Conservation (phyloP, 1,140 invertebrate genomes). For the Drosophila serrata region DNA sequence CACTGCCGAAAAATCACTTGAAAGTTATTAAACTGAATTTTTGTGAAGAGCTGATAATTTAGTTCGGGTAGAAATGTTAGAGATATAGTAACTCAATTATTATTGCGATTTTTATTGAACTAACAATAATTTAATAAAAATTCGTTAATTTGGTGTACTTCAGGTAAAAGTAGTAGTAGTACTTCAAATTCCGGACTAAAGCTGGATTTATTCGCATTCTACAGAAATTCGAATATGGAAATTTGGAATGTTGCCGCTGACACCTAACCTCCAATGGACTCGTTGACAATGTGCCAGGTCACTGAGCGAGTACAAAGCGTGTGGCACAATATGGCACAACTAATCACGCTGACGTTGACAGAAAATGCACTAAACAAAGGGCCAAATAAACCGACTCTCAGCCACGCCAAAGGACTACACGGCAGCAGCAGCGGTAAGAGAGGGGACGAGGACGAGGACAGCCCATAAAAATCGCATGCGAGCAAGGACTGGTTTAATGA, state of each 20-base stretch:
- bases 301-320: slow-evolving; percentile 38
- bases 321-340: slow-evolving; percentile 56
- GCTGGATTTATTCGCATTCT: too few relatives aligned
- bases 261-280: slow-evolving; percentile 36
- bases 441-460: slow-evolving; percentile 13
- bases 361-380: slow-evolving; percentile 67
- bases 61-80: background rate
- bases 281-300: slow-evolving; percentile 41
- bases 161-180: background rate
- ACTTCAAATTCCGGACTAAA: background rate
- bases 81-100: too few relatives aligned
- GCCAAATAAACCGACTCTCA: slow-evolving; percentile 47
- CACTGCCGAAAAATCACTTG: slow-evolving; percentile 1
- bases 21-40: background rate
- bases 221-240: slow-evolving; percentile 1
- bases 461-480: slow-evolving; percentile 30
- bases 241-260: slow-evolving; percentile 11
- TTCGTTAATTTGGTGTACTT: too few relatives aligned
- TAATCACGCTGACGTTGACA: slow-evolving; percentile 77
- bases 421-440: background rate
- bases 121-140: too few relatives aligned
- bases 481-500: slow-evolving; percentile 56
- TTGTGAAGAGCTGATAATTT: background rate
- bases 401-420: slow-evolving; percentile 26
- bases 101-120: too few relatives aligned